Evolutionary conservation across 2,797 vertebrate species (phyloP).

Genomic region (Rhinatrema bivittatum): DNA sequence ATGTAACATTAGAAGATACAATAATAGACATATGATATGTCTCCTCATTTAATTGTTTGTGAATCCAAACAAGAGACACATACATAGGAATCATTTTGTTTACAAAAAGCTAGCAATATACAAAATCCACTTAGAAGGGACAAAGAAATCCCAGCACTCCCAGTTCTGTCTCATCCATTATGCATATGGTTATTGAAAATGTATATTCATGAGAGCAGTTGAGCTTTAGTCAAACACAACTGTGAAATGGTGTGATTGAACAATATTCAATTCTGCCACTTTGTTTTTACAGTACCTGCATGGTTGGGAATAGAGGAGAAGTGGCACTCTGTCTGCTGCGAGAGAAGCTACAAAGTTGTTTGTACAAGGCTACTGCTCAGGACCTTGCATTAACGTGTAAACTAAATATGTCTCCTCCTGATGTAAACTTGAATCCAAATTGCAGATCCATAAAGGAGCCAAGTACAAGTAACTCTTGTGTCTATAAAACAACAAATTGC

Average conservation of each 20-base stretch:
- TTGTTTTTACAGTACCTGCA: slow-evolving; percentile 59
- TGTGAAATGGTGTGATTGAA: slow-evolving; percentile 67
- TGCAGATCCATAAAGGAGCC: too few relatives aligned
- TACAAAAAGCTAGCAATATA: too few relatives aligned
- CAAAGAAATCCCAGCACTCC: slow-evolving; percentile 58
- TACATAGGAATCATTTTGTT: slow-evolving; percentile 44
- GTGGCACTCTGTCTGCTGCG: slow-evolving; percentile 45
- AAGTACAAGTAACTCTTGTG: too few relatives aligned
- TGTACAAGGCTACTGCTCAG: too few relatives aligned
- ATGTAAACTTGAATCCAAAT: too few relatives aligned
- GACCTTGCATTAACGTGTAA: too few relatives aligned
- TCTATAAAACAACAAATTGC: too few relatives aligned
- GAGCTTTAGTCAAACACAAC: slow-evolving; percentile 68
- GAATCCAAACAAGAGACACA: slow-evolving; percentile 22
- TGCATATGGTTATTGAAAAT: slow-evolving; percentile 57
- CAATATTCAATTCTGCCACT: slow-evolving; percentile 67
- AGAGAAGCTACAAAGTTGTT: slow-evolving; percentile 37
- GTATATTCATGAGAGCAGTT: slow-evolving; percentile 62
- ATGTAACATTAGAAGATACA: background rate
- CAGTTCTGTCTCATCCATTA: slow-evolving; percentile 57
- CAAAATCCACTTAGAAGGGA: slow-evolving; percentile 35
- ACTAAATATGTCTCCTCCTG: too few relatives aligned
- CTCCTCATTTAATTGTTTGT: too few relatives aligned
- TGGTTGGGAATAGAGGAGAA: slow-evolving; percentile 54
- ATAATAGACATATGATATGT: too few relatives aligned